These are phyloP conservation scores for Dinomys branickii DNA, from an alignment of 2,113 vertebrate species.

Conservation along the genomic window DNA sequence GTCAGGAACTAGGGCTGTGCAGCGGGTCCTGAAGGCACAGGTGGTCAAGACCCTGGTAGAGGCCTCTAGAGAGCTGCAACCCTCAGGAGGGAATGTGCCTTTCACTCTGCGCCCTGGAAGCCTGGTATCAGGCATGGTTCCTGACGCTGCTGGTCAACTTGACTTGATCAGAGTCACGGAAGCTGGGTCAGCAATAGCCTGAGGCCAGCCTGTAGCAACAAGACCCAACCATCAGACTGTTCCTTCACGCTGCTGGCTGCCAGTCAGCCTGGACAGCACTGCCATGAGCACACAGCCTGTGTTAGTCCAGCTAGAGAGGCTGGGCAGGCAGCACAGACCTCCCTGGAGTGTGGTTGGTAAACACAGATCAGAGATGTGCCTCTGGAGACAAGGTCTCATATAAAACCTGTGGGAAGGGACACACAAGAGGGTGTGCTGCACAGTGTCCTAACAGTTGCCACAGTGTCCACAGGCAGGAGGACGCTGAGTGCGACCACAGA, in stretches of 20 bases:
- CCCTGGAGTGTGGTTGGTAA: neutral
- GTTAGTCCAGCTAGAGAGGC: neutral
- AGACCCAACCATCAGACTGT: neutral
- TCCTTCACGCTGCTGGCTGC: fast-evolving
- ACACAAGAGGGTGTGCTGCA: neutral
- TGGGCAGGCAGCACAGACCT: neutral
- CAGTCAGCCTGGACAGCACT: neutral
- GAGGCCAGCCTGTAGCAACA: neutral
- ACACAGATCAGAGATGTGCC: neutral
- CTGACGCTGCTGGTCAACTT: neutral
- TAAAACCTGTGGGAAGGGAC: neutral
- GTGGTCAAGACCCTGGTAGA: neutral
- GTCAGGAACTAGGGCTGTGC: too few relatives aligned
- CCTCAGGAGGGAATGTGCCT: fast-evolving
- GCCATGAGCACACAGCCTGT: neutral
- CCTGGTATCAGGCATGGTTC: neutral
- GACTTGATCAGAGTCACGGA: neutral
- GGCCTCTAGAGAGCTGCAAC: neutral
- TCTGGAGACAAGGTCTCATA: neutral
- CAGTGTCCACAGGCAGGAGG: neutral
- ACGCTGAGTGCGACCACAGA: too few relatives aligned
- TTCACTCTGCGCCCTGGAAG: neutral
- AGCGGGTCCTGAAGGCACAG: neutral
- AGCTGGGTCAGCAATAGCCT: neutral
- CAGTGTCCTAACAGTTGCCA: neutral